Evolutionary conservation across 2,888 invertebrate species (phyloP), one percentile per base, ranked within the genome.

Genomic region (Stegophylla sp.): DNA sequence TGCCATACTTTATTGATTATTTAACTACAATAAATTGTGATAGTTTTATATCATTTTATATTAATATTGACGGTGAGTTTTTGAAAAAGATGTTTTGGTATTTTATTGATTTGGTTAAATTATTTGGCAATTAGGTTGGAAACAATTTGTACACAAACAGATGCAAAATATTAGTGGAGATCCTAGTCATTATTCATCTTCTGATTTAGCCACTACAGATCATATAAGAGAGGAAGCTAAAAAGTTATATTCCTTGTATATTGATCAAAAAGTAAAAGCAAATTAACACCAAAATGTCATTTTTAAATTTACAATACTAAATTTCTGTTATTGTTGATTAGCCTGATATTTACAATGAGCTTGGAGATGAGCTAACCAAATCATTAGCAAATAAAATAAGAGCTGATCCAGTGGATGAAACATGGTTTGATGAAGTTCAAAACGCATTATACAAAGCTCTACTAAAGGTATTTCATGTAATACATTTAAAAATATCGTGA

Each of bases 341-440:
- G 76, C 77, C 71, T 34, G 82, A 82, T 56, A 79, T 71, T 63
- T 64, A 64, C 1, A 23, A 64, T 13, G 71, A 82, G 64, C 79
- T 82, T 26, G 82, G 79, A 69, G 63, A 66, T 45, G 66, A 61
- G 12, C 85, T 92, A 9, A 88, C 91, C 4, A 90, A 91, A 84
- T 88, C 88, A 83, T 87, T 93, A 71, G 86, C 90, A 51, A 87
- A 88, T 43, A 89, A 90, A 84, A 90, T 93, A 82, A 89, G 90
- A 84, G 90, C 89, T 75, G 92, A 92, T 85, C 84, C 86, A 41
- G 90, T 92, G 7, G 89, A 88, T 41, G 92, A 93, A 82, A 88
- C 89, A 3, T 94, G 95, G 90, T 97, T 97, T 86, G 95, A 96
- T 86, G 93, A 93, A 83, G 90, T 94, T 23, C 93, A 95, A 87